Evolutionary conservation across 1,140 invertebrate species (phyloP), one percentile per base, ranked within the genome.

Genomic region (Metaphire vulgaris): DNA sequence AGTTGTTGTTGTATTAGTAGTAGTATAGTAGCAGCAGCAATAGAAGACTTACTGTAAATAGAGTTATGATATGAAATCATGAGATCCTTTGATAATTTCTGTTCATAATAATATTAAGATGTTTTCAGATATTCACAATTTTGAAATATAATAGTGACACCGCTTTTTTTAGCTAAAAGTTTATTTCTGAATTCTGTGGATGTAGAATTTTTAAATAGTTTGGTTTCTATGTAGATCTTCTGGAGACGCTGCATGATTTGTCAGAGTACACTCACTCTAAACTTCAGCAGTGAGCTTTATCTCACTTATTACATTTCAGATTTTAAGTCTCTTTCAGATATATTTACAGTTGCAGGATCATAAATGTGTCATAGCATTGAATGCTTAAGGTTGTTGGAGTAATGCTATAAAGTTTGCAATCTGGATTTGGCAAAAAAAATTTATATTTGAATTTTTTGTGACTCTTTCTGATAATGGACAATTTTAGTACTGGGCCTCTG

Each of bases 191-290:
- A n/a, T n/a, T n/a, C n/a, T n/a, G n/a, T n/a, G n/a, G n/a, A n/a
- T n/a, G n/a, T n/a, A n/a, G n/a, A n/a, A n/a, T n/a, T n/a, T n/a
- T n/a, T n/a, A n/a, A n/a, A n/a, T n/a, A n/a, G 69, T 81, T 82
- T 30, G 41, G 69, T 83, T 69, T 76, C 1, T 69, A 14, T 65
- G 21, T 21, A 14, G 2, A 33, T 83, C 30, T 65, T 76, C 1
- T 76, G 77, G 15, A 71, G 82, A 6, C 74, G 75, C 64, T 79
- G 81, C 65, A 83, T 81, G 31, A 82, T 79, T 77, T 69, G 80
- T 72, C 77, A 78, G 67, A 77, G 82, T 41, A 82, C 82, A 76
- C 72, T 80, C 41, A 56, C 41, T 56, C 41, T 21, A 56, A 68
- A 76, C 77, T 34, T 75, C 81, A 26, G 76, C 79, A 15, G 75